These are phyloP conservation scores for Chiloscyllium punctatum DNA, from an alignment of 2,797 vertebrate species.

Conservation along the genomic window DNA sequence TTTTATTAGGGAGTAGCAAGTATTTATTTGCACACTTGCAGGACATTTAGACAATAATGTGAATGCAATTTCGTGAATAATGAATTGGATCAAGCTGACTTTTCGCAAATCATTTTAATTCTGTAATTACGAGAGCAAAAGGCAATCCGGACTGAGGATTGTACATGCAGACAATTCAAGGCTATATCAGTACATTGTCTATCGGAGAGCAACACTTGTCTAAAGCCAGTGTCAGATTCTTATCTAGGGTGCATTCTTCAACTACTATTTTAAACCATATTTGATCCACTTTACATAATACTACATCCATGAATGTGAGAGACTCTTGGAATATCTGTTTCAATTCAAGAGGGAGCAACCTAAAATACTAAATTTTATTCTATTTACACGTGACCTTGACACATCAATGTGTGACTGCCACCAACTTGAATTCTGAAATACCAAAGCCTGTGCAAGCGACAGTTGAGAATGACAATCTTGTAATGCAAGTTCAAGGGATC, in stretches of 20 bases:
- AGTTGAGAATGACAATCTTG: background rate
- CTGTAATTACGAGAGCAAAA: background rate
- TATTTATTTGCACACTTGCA: background rate
- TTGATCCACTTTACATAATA: constrained; percentile 32
- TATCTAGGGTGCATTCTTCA: background rate
- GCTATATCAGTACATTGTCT: background rate
- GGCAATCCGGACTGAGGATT: no score
- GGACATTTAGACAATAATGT: background rate
- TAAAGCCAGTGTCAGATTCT: constrained; percentile 19
- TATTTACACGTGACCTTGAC: constrained; percentile 29
- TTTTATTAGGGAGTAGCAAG: background rate
- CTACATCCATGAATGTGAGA: background rate
- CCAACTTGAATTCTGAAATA: background rate
- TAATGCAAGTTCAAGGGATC: background rate
- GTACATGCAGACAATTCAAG: background rate
- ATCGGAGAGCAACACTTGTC: background rate
- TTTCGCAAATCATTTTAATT: background rate
- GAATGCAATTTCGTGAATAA: background rate
- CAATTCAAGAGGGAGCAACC: background rate
- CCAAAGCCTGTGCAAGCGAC: background rate
- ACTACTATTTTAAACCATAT: background rate
- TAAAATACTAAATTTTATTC: background rate
- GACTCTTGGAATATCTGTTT: background rate
- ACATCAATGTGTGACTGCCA: background rate
- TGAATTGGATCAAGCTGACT: background rate